phyloP scores from a whole-genome alignment of 2,797 vertebrate genomes.

The Anguilla anguilla region DNA sequence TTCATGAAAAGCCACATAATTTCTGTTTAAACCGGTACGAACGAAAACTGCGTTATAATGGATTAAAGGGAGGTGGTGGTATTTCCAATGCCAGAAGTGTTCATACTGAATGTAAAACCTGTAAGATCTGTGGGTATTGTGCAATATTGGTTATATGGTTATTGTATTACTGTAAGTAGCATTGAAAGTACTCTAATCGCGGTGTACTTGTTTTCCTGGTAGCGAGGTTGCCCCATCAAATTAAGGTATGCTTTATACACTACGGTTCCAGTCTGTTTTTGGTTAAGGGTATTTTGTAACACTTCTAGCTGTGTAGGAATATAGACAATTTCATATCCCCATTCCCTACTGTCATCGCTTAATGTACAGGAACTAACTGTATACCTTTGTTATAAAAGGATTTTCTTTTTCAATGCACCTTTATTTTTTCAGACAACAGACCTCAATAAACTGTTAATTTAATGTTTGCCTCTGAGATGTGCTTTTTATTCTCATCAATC shows the following conservation, averaged over 20 bases:
- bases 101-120: neutral
- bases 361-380: neutral
- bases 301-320: neutral
- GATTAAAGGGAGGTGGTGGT: neutral
- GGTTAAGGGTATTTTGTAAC: neutral
- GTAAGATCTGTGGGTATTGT: constrained; percentile 17
- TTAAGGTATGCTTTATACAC: neutral
- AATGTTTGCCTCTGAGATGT: neutral
- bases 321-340: neutral
- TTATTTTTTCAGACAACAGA: constrained; percentile 18
- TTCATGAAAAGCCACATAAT: constrained; percentile 27
- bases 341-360: neutral
- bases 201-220: neutral
- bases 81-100: neutral
- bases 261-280: neutral
- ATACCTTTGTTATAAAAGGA: constrained; percentile 32
- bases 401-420: neutral
- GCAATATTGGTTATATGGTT: neutral
- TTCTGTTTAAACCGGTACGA: constrained; percentile 9
- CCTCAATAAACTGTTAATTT: constrained; percentile 46
- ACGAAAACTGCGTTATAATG: constrained; percentile 4
- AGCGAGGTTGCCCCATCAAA: neutral
- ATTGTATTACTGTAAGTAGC: neutral
- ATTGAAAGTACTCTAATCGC: neutral
- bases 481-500: neutral